phyloP scores from a whole-genome alignment of 2,797 vertebrate genomes.

The Rachycentron canadum region DNA sequence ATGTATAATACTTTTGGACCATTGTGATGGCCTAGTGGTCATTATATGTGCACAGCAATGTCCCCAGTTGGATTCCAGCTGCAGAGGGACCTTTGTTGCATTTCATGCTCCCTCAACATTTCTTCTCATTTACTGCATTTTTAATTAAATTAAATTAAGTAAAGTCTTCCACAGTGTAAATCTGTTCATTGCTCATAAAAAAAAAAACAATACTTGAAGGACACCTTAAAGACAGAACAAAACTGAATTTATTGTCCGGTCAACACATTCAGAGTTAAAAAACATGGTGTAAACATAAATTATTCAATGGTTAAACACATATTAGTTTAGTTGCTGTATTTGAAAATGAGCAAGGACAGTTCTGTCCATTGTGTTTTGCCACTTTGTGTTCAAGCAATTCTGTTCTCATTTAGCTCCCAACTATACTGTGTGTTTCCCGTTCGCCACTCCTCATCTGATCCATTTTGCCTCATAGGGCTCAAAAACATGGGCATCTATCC shows the following conservation, averaged over 20 bases:
- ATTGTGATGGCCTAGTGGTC: not conserved
- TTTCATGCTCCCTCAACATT: not conserved
- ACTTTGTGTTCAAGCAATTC: constrained; percentile 2
- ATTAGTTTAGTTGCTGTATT: not conserved
- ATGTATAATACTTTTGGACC: not conserved
- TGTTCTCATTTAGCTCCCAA: constrained; percentile 2
- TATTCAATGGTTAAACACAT: not conserved
- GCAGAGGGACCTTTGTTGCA: not conserved
- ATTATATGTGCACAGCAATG: not conserved
- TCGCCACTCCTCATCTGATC: not conserved
- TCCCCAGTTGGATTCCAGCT: not conserved
- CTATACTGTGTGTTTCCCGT: constrained; percentile 19
- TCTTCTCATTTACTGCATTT: too few species aligned
- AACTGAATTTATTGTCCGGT: not conserved
- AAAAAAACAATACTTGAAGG: not conserved
- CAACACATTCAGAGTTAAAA: not conserved
- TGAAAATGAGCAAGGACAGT: not conserved
- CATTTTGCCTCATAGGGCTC: constrained; percentile 15
- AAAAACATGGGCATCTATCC: constrained; percentile 18
- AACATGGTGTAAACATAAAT: not conserved
- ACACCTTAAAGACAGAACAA: not conserved
- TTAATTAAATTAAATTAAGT: too few species aligned
- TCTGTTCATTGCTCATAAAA: too few species aligned
- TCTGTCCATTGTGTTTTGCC: not conserved
- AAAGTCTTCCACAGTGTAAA: too few species aligned